Conservation (phyloP, 2,888 invertebrate genomes). For the Ormyrus thymus region DNA sequence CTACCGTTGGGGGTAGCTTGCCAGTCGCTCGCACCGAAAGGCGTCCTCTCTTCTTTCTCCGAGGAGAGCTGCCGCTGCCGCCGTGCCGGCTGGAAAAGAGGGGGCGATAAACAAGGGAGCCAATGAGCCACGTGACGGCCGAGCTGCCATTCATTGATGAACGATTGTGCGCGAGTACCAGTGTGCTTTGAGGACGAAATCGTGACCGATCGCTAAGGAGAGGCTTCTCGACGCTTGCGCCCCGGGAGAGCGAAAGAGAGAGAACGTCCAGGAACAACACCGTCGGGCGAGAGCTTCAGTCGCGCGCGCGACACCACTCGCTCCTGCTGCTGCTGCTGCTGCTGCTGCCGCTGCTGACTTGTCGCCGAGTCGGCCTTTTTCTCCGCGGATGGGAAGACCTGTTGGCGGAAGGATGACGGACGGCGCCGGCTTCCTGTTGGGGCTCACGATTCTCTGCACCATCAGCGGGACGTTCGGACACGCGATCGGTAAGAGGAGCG, state of each 20-base stretch:
- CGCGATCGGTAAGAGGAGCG: constrained; percentile 34
- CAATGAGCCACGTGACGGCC: constrained; percentile 4
- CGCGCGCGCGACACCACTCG: neutral
- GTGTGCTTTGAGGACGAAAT: too few species aligned
- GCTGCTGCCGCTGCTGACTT: too few species aligned
- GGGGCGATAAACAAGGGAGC: neutral
- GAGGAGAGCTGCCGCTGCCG: neutral
- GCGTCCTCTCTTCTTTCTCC: constrained; percentile 1
- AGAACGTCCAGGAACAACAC: constrained; percentile 16
- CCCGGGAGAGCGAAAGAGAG: constrained; percentile 9
- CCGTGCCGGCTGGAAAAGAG: neutral
- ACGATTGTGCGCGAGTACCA: neutral
- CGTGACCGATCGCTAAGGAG: too few species aligned
- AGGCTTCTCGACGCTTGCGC: constrained; percentile 32
- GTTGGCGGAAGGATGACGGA: constrained; percentile 7
- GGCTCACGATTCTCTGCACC: constrained; percentile 8
- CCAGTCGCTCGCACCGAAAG: neutral
- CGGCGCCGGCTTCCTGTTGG: neutral
- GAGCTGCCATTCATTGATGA: neutral
- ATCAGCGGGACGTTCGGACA: neutral
- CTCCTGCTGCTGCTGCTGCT: too few species aligned
- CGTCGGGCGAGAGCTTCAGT: neutral
- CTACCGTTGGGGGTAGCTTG: constrained; percentile 47
- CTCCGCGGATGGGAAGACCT: neutral
- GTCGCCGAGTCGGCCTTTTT: too few species aligned